Evolutionary conservation across 1,140 invertebrate genomes (phyloP).

Genomic region (Drosophila insularis): DNA sequence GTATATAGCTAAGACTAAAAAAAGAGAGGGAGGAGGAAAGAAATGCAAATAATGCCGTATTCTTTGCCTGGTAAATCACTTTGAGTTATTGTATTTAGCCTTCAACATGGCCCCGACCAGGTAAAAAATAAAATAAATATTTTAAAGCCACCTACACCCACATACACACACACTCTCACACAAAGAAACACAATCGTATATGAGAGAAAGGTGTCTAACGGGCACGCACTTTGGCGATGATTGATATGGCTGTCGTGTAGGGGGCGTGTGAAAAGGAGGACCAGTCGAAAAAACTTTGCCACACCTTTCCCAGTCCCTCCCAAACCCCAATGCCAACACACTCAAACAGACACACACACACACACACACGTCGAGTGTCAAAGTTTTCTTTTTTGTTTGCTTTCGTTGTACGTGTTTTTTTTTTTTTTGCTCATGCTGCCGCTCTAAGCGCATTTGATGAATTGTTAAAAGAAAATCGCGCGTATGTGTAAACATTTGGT

Average conservation of each 20-base stretch:
- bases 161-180: not conserved
- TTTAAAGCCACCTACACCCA: constrained; percentile 55
- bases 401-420: constrained; percentile 20
- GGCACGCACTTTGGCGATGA: constrained; percentile 70
- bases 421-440: constrained; percentile 41
- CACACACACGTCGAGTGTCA: constrained; percentile 70
- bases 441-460: constrained; percentile 78
- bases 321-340: constrained; percentile 4
- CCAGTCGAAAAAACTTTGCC: constrained; percentile 58
- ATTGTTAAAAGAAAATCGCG: constrained; percentile 80
- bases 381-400: constrained; percentile 48
- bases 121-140: constrained; percentile 67
- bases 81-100: constrained; percentile 75
- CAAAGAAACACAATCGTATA: not conserved
- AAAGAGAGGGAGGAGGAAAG: not conserved
- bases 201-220: constrained; percentile 45
- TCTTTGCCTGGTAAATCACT: constrained; percentile 65
- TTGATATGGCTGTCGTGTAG: constrained; percentile 60
- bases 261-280: constrained; percentile 9
- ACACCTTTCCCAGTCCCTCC: constrained; percentile 8
- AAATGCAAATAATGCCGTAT: constrained; percentile 59
- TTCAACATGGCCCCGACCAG: constrained; percentile 44
- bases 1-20: not conserved
- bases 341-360: not conserved
- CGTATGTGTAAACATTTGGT: constrained; percentile 79